These are phyloP conservation scores for Miniopterus natalensis DNA, from an alignment of 2,113 vertebrate genomes.

Conservation along the genomic window DNA sequence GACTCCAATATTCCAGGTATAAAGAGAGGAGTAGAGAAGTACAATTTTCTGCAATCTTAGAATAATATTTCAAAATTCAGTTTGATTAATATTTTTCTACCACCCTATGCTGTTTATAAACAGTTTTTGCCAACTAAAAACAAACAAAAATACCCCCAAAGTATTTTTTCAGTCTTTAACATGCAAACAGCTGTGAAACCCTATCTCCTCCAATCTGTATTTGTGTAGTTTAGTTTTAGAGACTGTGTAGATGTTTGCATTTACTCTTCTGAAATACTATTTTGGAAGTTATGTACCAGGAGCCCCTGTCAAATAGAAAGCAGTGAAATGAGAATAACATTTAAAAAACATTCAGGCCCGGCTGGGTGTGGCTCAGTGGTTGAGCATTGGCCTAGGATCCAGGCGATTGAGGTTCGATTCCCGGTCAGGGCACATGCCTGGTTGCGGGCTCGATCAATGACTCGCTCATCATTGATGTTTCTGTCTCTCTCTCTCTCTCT, in stretches of 20 bases:
- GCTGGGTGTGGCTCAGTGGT: too few relatives aligned
- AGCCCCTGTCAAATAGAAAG: constrained; percentile 31
- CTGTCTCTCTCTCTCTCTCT: too few relatives aligned
- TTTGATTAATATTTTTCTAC: constrained; percentile 36
- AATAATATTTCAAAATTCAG: constrained; percentile 26
- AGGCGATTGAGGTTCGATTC: too few relatives aligned
- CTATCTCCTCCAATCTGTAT: not conserved
- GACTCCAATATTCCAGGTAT: not conserved
- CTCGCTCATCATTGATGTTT: too few relatives aligned
- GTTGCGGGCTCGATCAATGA: too few relatives aligned
- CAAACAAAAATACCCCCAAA: constrained; percentile 1
- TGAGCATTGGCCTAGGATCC: too few relatives aligned
- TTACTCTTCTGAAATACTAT: constrained; percentile 37
- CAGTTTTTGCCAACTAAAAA: constrained; percentile 36
- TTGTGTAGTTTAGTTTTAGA: constrained; percentile 37
- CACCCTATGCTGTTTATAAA: not conserved
- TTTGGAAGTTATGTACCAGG: constrained; percentile 16
- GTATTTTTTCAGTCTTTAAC: constrained; percentile 14
- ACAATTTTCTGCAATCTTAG: not conserved
- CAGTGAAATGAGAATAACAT: constrained; percentile 47
- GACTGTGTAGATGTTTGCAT: constrained; percentile 2
- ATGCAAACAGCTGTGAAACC: not conserved
- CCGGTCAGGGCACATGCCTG: too few relatives aligned
- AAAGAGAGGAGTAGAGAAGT: not conserved
- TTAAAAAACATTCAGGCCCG: not conserved